phyloP scores from a whole-genome alignment of 2,888 invertebrate genomes.

The Drosophila cyrtoloma region DNA sequence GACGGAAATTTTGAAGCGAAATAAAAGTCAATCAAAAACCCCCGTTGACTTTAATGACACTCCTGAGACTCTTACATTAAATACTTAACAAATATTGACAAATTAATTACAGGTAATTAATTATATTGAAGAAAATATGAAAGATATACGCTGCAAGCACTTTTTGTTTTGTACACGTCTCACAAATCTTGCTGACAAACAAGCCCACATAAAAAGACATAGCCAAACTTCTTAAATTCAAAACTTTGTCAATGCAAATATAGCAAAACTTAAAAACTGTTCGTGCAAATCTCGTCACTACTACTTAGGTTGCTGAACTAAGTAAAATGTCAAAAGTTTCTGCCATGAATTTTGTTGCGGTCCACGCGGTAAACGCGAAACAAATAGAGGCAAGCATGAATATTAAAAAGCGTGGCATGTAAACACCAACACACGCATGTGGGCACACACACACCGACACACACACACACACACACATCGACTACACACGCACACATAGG shows the following conservation, averaged over 20 bases:
- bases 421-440: slow-evolving; percentile 22
- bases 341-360: slow-evolving; percentile 29
- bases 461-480: neutral
- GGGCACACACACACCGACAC: slow-evolving; percentile 15
- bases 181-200: neutral
- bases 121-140: neutral
- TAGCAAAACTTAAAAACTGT: neutral
- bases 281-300: slow-evolving; percentile 33
- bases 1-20: neutral
- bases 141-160: neutral
- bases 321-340: slow-evolving; percentile 46
- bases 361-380: slow-evolving; percentile 31
- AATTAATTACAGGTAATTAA: neutral
- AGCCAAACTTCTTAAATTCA: neutral
- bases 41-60: neutral
- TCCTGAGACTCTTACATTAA: neutral
- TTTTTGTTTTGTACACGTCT: neutral
- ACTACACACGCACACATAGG: slow-evolving; percentile 4
- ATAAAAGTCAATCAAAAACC: neutral
- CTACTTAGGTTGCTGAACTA: slow-evolving; percentile 2
- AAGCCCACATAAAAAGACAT: neutral
- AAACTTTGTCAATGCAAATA: neutral
- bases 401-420: slow-evolving; percentile 64
- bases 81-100: neutral
- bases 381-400: slow-evolving; percentile 63